phyloP scores from a whole-genome alignment of 2,888 invertebrate species.

The Rhogogaster chlorosoma region DNA sequence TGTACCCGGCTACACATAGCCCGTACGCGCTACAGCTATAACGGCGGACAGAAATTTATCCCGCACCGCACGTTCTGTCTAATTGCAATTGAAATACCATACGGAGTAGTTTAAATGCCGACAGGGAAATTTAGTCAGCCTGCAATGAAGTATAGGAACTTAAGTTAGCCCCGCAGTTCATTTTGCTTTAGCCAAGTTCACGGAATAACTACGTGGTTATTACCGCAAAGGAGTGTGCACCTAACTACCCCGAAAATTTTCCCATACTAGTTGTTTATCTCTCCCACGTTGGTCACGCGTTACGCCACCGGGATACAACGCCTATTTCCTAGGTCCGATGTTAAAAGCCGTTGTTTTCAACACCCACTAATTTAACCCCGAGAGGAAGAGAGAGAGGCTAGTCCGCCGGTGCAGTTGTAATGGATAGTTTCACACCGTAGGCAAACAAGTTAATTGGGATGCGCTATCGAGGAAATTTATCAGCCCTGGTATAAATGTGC shows the following conservation, averaged over 20 bases:
- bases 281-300: not conserved
- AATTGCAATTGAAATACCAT: not conserved
- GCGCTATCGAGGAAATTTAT: slow-evolving; percentile 48
- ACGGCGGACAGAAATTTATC: not conserved
- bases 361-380: slow-evolving; percentile 41
- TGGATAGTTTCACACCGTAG: slow-evolving; percentile 43
- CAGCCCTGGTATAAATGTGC: slow-evolving; percentile 25
- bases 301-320: not conserved
- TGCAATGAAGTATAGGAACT: no score
- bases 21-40: no score
- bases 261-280: slow-evolving; percentile 8
- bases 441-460: slow-evolving; percentile 52
- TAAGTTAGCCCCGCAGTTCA: no score
- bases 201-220: no score
- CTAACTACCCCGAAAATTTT: not conserved
- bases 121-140: no score
- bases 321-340: slow-evolving; percentile 3
- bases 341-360: slow-evolving; percentile 47
- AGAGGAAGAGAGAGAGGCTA: not conserved
- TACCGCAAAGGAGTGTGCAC: no score
- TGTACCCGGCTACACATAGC: not conserved
- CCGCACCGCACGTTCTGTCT: not conserved
- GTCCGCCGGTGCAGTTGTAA: slow-evolving; percentile 44
- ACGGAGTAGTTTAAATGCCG: no score
- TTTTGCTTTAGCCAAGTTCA: no score